Evolutionary conservation across 2,113 vertebrate genomes (phyloP), one percentile per base, ranked within the genome.

Genomic region (Quiscalus mexicanus): DNA sequence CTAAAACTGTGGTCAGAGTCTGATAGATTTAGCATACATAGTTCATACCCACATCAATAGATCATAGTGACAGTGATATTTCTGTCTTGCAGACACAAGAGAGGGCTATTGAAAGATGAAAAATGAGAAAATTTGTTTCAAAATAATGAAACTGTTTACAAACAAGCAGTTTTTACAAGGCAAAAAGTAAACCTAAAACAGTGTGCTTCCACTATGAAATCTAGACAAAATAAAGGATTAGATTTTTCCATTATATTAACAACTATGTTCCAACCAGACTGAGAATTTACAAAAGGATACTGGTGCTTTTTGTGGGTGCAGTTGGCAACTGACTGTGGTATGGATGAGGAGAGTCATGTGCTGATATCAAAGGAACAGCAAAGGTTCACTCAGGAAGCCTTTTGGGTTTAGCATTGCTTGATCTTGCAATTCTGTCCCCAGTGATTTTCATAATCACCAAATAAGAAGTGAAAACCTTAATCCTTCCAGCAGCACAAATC

Each of bases 401-500:
- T 86, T 42, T 65, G 71, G 37, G 50, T 89, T 96, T 89, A 84
- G 56, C 59, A 65, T 12, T 87, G 15, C 39, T 77, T 71, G 42
- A 92, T 90, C 83, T 83, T 62, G 49, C 37, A 90, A 20, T 90
- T 63, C 59, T 88, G 31, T 90, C 59, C 68, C 18, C 28, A 65
- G 1, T 58, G 60, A 83, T 86, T 86, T 86, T 74, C 84, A 83
- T 73, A 84, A 90, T 80, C 63, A 88, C 33, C 27, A 80, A 69
- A 69, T 21, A 80, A 15, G 20, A 60, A 92, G 45, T 10, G 31
- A 80, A 93, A 92, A 84, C 30, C 42, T 92, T 95, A 82, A 95
- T 95, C 79, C 75, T 90, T 90, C 56, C 45, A 83, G 50, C 53
- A 88, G 44, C 45, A 84, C 27, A 86, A 90, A 92, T 67, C 79